Base-by-base conservation (phyloP, 2,113 vertebrate species). In the Chauna torquata region DNA sequence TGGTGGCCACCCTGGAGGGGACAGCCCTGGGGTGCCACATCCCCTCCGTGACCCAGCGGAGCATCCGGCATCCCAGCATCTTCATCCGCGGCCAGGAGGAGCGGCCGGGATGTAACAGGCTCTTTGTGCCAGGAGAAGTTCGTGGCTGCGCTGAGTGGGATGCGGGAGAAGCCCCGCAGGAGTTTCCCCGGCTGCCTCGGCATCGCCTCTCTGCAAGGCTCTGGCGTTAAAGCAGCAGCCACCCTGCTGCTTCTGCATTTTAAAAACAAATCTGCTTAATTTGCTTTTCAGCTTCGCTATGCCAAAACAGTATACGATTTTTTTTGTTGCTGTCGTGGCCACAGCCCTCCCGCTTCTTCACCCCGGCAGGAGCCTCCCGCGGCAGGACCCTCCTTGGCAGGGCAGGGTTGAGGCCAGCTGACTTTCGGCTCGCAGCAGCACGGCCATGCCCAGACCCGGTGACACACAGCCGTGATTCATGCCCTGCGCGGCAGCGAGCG, bases 401-500 rank as follows among this genome's bases (percentile, higher is more conserved):
- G 54, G 82, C 20, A 28, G 66, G 16, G 36, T 19, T 25, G 28
- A 38, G 34, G 42, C 14, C 42, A 19, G 70, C 9, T 28, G n/a
- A 20, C 8, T 24, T 34, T 27, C 27, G 25, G 24, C 52, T 36
- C 2, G 0, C 7, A 1, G 5, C 2, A 1, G 24, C 38, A 58
- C 1, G 4, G 32, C 49, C 49, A 50, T 36, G 47, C 54, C 57
- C 62, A 69, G 59, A 6, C 5, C 11, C 0, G 1, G 58, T 36
- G 83, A 32, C 82, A 36, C 50, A 5, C 45, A 19, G 38, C 69
- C 9, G 16, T 15, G 50, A 12, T 34, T 50, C 38, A 18, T 2
- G 0, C 16, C 45, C 42, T 1, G 0, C 7, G 20, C 18, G 49
- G 34, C 55, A 54, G 76, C 11, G 0, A 45, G 40, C 3, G 2